Percentiles rank a stretch among this genome's conserved stretches.
Evolutionary conservation across 2,113 vertebrate species (phyloP).

Genomic region (Catharus fuscescens): DNA sequence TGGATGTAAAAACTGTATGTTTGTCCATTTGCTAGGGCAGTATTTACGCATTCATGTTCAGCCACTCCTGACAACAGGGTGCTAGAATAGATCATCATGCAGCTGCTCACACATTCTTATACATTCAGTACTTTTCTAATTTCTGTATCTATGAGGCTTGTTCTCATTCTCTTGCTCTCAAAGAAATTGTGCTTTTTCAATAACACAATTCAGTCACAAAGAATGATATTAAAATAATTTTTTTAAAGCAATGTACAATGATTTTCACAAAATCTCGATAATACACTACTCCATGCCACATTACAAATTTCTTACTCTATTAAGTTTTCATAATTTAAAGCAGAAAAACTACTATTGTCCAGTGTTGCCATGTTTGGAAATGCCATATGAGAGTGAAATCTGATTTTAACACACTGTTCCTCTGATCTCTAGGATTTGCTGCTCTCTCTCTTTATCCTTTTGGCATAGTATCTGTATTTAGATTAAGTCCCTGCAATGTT

Average conservation of each 20-base stretch:
- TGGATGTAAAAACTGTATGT: too few species aligned
- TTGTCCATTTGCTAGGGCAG: neutral
- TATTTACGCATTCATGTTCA: neutral
- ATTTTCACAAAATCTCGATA: neutral
- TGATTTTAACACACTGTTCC: neutral
- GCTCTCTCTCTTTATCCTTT: neutral
- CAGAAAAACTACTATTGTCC: neutral
- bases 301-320: neutral
- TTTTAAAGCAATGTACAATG: rapidly evolving
- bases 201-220: neutral
- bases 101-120: neutral
- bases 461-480: neutral
- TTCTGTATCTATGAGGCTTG: neutral
- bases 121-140: neutral
- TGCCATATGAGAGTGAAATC: neutral
- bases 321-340: neutral
- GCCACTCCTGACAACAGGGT: neutral
- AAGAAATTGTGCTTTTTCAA: neutral
- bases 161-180: neutral
- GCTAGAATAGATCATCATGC: neutral
- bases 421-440: neutral
- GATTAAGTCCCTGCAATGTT: neutral
- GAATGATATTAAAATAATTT: neutral
- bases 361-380: neutral
- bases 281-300: neutral